Evolutionary conservation across 2,113 vertebrate genomes (phyloP), one percentile per base, ranked within the genome.

Genomic region (Laterallus jamaicensis): DNA sequence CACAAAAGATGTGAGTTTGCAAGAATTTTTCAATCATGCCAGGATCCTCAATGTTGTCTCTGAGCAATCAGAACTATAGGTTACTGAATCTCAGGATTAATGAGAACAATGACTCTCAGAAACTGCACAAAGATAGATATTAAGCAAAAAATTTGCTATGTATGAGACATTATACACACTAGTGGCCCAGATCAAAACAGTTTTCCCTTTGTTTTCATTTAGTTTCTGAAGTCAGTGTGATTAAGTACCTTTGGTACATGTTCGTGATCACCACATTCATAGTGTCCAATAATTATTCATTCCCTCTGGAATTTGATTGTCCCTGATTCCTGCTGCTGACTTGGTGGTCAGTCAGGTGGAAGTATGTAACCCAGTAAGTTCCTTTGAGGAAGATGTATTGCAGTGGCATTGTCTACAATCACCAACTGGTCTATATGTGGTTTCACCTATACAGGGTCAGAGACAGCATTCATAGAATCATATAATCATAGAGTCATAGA

Each of bases 131-230:
- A 66, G 32, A n/a, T 10, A 70, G 24, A 17, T 8, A 44, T 28
- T 66, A 2, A 63, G 35, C 1, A 60, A 60, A 56, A 62, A 14
- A 13, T 12, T 50, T 56, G 4, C 29, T 12, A 0, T 31, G 1
- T 31, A 12, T 81, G 39, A 77, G 17, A 35, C n/a, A 50, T 9
- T 24, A 37, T 5, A 21, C 14, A 52, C 9, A 28, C 31, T 49
- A 52, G 15, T 39, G 24, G 1, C 25, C 2, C 4, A n/a, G 32
- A 40, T 40, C 12, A 22, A 87, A 88, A 58, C 4, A 13, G 7
- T 39, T 76, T 93, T 47, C 50, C n/a, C 12, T 90, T 67, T 3
- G 5, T 39, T 86, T 93, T 81, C 22, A 6, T 71, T 75, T 42
- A 21, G 20, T 60, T 85, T 82, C 40, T 89, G 21, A 81, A 58